Percentiles rank a stretch among this genome's conserved stretches.
phyloP scores from a whole-genome alignment of 2,113 vertebrate species.

The Todiramphus saurophagus region DNA sequence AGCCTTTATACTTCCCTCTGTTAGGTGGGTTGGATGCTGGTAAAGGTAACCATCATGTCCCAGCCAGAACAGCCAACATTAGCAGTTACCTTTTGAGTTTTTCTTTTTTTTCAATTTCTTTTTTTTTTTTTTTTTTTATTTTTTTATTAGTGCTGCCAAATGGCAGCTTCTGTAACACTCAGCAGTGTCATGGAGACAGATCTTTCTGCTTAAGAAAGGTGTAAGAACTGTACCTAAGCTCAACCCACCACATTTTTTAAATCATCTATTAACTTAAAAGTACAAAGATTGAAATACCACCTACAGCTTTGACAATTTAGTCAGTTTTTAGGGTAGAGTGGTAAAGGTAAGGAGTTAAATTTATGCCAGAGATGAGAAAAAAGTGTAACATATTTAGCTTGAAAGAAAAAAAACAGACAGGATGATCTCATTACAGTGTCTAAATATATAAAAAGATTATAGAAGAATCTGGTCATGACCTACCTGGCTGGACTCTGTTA shows the following conservation, averaged over 20 bases:
- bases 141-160: neutral
- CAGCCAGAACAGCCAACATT: neutral
- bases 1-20: neutral
- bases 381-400: neutral
- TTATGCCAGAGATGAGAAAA: neutral
- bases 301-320: neutral
- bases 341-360: constrained; percentile 2
- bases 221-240: neutral
- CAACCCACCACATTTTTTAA: neutral
- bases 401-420: neutral
- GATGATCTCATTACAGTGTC: constrained; percentile 38
- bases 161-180: neutral
- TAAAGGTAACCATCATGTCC: neutral
- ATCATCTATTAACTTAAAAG: neutral
- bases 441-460: constrained; percentile 47
- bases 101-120: too few species aligned
- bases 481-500: constrained; percentile 32
- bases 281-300: neutral
- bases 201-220: neutral
- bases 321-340: neutral
- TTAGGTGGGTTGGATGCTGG: neutral
- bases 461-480: constrained; percentile 43
- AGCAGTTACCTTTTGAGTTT: neutral
- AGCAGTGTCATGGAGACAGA: neutral
- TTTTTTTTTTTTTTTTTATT: too few species aligned